phyloP scores from a whole-genome alignment of 2,797 vertebrate species.

The Myotis daubentonii region DNA sequence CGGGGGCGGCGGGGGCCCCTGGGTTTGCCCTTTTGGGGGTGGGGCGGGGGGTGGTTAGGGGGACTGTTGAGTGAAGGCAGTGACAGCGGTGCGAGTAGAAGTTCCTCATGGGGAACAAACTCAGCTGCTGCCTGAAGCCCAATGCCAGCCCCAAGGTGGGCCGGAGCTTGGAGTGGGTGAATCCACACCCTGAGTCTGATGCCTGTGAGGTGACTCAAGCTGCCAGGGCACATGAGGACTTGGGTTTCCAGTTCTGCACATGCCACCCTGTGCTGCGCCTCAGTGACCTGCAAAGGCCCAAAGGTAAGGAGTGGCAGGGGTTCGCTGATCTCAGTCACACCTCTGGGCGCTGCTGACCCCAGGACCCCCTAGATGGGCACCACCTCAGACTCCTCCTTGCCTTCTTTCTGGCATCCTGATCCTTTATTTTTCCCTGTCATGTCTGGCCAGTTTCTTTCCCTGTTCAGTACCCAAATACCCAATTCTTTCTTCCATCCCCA shows the following conservation, averaged over 20 bases:
- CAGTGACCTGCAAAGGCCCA: slow-evolving; percentile 94
- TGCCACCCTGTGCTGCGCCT: slow-evolving; percentile 94
- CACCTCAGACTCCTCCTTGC: slow-evolving; percentile 43
- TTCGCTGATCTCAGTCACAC: not conserved
- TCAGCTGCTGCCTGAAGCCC: not conserved
- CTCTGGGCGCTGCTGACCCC: not conserved
- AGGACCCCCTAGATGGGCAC: not conserved
- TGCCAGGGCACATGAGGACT: slow-evolving; percentile 83
- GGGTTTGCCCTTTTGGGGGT: slow-evolving; percentile 54
- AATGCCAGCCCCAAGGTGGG: slow-evolving; percentile 81
- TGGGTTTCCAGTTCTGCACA: slow-evolving; percentile 77
- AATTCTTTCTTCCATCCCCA: not conserved
- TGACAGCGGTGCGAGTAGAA: not conserved
- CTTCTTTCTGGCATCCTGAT: not conserved
- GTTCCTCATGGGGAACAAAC: slow-evolving; percentile 59
- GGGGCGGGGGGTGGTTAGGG: too few relatives aligned
- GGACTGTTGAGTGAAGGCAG: not conserved
- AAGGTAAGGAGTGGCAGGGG: slow-evolving; percentile 87
- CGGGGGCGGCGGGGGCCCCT: not conserved
- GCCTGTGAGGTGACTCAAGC: not conserved
- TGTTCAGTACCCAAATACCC: not conserved
- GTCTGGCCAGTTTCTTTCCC: not conserved
- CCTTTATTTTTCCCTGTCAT: not conserved
- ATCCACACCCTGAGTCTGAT: not conserved
- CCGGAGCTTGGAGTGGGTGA: slow-evolving; percentile 81